Base-by-base conservation (phyloP, 2,888 invertebrate species). In the Dasypolia templi region DNA sequence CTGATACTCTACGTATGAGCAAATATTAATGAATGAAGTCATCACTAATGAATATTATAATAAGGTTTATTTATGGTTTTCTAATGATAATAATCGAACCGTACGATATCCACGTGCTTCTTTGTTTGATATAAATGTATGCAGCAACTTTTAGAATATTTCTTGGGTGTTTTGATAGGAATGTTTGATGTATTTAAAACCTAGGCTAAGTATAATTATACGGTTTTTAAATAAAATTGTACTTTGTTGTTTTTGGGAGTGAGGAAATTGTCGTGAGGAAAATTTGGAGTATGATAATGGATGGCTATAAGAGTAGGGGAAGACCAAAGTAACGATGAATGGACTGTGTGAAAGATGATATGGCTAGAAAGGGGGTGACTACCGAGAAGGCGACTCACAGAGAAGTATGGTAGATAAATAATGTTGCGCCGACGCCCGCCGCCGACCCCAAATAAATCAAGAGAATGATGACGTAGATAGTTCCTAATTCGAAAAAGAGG, bases 21-120 rank as follows among this genome's bases (percentile, higher is more conserved):
- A 71, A 84, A 58, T 72, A 58, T 64, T 82, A 73, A 82, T 71
- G 55, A 81, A 73, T 67, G 62, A 19, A 69, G 55, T 64, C 62
- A 59, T 66, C 59, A 63, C 22, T 61, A 53, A 49, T 69, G 44
- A 56, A 66, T 70, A 58, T 59, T 19, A 66, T 62, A 59, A 59
- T n/a, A 1, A 17, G n/a, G 61, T 65, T 55, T 77, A 55, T 44
- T 44, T 26, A 68, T 53, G 11, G 32, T 32, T 64, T 77, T 56
- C 53, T 46, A 59, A 75, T 66, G 44, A 26, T 66, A 64, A 42
- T 66, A 32, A 56, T 22, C 19, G 26, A 39, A 51, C 11, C 53
- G 32, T 67, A 82, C 32, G 51, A 58, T 67, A 39, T 58, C 75
- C 75, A 81, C 75, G 65, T 56, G 53, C 22, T 80, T 49, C 58